phyloP scores from a whole-genome alignment of 2,888 invertebrate genomes.

The Amiota mariae region DNA sequence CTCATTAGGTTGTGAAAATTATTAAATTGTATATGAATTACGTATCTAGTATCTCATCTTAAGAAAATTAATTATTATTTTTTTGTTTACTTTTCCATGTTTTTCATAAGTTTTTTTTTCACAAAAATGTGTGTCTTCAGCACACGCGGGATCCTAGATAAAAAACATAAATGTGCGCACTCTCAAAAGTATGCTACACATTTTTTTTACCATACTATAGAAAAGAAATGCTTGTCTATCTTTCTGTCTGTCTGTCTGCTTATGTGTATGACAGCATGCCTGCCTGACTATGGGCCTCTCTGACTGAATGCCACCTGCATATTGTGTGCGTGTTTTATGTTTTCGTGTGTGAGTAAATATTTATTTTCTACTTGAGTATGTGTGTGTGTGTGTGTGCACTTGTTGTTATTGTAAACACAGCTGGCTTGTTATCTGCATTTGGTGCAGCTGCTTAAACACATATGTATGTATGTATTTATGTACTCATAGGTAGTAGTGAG shows the following conservation, averaged over 20 bases:
- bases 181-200: constrained; percentile 11
- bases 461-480: too few relatives aligned
- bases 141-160: neutral
- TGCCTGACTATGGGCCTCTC: neutral
- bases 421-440: constrained; percentile 10
- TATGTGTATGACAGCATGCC: too few relatives aligned
- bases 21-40: too few relatives aligned
- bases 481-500: too few relatives aligned
- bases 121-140: neutral
- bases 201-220: neutral
- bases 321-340: constrained; percentile 2
- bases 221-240: neutral
- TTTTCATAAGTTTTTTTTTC: neutral
- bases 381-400: neutral
- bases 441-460: neutral
- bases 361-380: constrained; percentile 7
- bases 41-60: too few relatives aligned
- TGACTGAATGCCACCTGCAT: neutral
- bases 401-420: neutral
- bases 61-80: constrained; percentile 10
- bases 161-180: neutral
- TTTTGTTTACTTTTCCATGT: neutral
- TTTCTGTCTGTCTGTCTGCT: neutral
- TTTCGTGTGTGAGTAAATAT: constrained; percentile 14
- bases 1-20: neutral